Percentiles rank a stretch among this genome's conserved stretches.
Conservation (phyloP, 2,113 vertebrate genomes). For the Chaetops frenatus region DNA sequence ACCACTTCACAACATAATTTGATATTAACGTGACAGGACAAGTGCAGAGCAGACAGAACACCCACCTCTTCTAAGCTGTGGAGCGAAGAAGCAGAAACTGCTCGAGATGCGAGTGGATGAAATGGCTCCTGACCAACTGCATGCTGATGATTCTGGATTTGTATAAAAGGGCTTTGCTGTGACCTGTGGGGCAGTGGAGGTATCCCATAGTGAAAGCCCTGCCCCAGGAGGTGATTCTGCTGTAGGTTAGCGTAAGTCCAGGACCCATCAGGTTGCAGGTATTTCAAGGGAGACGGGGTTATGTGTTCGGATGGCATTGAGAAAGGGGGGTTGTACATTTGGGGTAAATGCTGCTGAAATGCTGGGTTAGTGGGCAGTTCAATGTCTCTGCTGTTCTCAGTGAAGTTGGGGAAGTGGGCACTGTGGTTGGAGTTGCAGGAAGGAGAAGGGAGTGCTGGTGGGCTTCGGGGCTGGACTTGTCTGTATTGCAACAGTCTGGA, state of each 20-base stretch:
- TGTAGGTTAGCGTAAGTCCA: conserved; percentile 88
- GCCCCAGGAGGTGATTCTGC: conserved; percentile 87
- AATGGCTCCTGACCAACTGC: conserved; percentile 85
- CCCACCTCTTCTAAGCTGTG: conserved; percentile 96
- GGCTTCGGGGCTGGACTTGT: conserved; percentile 84
- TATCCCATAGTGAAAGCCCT: conserved; percentile 87
- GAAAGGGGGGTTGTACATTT: conserved; percentile 82
- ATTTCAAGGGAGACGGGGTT: conserved; percentile 87
- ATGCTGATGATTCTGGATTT: conserved; percentile 87
- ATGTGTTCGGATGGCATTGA: conserved; percentile 84
- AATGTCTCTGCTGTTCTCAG: conserved; percentile 80
- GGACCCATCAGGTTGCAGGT: conserved; percentile 89
- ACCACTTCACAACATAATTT: background rate
- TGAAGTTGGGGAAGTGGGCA: conserved; percentile 76
- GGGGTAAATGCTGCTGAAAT: conserved; percentile 82
- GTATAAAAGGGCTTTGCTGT: conserved; percentile 90
- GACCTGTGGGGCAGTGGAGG: conserved; percentile 87
- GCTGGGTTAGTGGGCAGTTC: conserved; percentile 80
- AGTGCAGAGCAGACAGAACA: background rate
- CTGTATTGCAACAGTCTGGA: conserved; percentile 96
- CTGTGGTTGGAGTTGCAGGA: conserved; percentile 78
- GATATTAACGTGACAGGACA: background rate
- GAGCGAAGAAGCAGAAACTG: conserved; percentile 88
- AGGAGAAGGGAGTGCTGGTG: conserved; percentile 80
- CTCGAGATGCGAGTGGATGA: conserved; percentile 85